Base-by-base conservation (phyloP, 2,113 vertebrate species). In the Herpailurus yagouaroundi region DNA sequence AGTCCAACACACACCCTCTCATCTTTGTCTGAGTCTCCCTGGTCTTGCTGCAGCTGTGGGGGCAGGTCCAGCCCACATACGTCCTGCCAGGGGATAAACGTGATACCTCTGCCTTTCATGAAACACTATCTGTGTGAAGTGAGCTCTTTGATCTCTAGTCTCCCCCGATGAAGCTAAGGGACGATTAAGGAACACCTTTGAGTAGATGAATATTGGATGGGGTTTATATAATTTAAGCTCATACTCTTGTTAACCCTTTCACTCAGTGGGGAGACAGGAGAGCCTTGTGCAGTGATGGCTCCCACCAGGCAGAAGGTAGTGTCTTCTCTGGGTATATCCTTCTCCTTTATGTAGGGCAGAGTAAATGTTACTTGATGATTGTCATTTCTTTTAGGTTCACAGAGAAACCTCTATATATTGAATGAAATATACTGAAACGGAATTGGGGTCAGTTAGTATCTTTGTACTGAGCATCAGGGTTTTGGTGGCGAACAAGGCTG, bases 121-220 rank as follows among this genome's bases (percentile, higher is more conserved):
- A 94, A 98, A 96, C 91, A 88, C 74, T 94, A 64, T 97, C 96
- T 93, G 11, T 84, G 91, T 77, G 87, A 98, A 95, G 88, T 81
- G 83, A 89, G 91, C 36, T 82, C 95, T 97, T 95, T 97, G 97
- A 96, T 97, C 94, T 41, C 60, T 16, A 76, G 82, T 52, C 92
- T 92, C 97, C 48, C 74, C 90, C 90, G 76, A n/a, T 86, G 73
- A 88, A 92, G 81, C 64, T 41, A 68, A 94, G 81, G 76, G 84
- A 80, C 77, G 92, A 94, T 96, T 90, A 89, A 91, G 91, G 91
- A 96, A 85, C 52, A 95, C 84, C 91, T 97, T 80, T 74, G 91
- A 91, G 83, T 92, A 89, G 80, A 95, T 97, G 89, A 97, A 97
- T 97, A 93, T 95, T 97, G 71, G 77, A 97, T 97, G 95, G 89